Base-by-base conservation (phyloP, 2,888 invertebrate species). In the Dinocampus coccinellae region DNA sequence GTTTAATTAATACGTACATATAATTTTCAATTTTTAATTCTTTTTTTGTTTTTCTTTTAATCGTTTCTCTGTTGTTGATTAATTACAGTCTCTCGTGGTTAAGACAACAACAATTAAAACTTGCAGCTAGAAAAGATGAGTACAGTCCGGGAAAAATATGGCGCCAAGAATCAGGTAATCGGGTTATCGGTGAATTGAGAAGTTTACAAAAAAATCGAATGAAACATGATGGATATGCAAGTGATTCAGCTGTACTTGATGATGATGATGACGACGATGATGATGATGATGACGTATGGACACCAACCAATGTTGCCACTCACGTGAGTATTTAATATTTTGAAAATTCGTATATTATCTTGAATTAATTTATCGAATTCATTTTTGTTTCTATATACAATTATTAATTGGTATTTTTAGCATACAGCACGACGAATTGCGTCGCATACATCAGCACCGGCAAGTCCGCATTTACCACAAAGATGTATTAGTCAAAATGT, bases 101-200 rank as follows among this genome's bases (percentile, higher is more conserved):
- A 74, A 94, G 95, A 87, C 90, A 93, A 77, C 95, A 95, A 84
- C 95, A 95, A 83, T 91, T 94, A 85, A 95, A 95, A 85, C 90
- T 95, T 58, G 91, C 94, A 62, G 94, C 94, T 80, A 90, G 93
- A 78, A 91, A 92, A 80, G 94, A 94, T 84, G 92, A 93, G 73
- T 80, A 83, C 26, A 85, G 84, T 69, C 87, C 87, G 2, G 80
- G 82, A n/a, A 85, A 81, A 75, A 90, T 93, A 83, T 90, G 93
- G 86, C 89, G 93, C 75, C 93, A 93, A 82, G 93, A 94, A 86
- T 90, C 92, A 84, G 94, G 94, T 88, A 90, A 90, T 75, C 88
- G 90, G 36, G 88, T 92, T 71, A 88, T 92, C 77, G 89, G 90
- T 4, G 92, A 92, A 83, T 85, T 92, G 64, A 87, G 90, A 60